Percentiles rank a stretch among this genome's conserved stretches.
Evolutionary conservation across 2,113 vertebrate genomes (phyloP).

Genomic region (Vulpes lagopus): DNA sequence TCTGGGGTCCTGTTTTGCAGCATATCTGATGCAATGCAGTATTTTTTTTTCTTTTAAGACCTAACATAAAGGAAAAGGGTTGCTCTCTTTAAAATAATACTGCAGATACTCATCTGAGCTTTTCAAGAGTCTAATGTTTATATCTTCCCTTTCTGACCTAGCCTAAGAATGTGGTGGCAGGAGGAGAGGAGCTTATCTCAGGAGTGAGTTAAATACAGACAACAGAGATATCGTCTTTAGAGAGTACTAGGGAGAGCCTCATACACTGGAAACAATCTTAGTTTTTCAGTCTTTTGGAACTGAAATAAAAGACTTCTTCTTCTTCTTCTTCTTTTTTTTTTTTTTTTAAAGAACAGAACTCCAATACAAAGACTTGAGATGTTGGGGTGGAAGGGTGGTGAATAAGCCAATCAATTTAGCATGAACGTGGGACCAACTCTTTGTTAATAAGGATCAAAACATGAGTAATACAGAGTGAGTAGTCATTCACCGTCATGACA

Average conservation of each 20-base stretch:
- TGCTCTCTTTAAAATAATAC: conserved; percentile 18
- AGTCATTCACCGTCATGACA: neutral
- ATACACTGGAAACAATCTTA: neutral
- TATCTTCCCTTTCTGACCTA: conserved; percentile 18
- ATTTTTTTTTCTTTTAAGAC: neutral
- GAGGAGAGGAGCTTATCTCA: neutral
- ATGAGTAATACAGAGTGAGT: neutral
- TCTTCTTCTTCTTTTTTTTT: neutral
- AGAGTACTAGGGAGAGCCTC: neutral
- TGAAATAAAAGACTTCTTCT: neutral
- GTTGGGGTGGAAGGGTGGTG: no score
- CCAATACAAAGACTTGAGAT: neutral
- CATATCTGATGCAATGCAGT: neutral
- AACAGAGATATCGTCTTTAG: neutral
- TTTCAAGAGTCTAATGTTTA: neutral
- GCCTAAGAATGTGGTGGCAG: neutral
- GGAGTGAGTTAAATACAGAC: neutral
- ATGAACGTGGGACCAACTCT: neutral
- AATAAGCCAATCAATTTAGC: neutral
- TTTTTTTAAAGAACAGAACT: conserved; percentile 18
- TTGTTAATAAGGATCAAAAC: conserved; percentile 60
- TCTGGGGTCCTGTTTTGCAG: neutral
- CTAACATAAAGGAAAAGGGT: neutral
- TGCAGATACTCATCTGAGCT: neutral
- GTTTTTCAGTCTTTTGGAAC: neutral